Conservation (phyloP, 2,113 vertebrate species). For the Cyprinodon variegatus region DNA sequence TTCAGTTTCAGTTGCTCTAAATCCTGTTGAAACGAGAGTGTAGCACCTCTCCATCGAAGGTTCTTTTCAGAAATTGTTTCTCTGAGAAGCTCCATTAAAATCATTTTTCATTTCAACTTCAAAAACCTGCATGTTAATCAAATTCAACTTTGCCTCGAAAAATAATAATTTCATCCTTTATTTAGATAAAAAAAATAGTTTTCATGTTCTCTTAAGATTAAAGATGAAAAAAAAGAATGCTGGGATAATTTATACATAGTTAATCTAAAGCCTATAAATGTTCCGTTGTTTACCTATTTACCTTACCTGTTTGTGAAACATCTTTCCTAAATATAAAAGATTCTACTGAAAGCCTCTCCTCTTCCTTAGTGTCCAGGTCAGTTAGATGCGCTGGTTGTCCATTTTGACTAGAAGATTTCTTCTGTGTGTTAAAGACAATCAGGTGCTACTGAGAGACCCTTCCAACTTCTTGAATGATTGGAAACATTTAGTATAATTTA, state of each 20-base stretch:
- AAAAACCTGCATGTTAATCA: not conserved
- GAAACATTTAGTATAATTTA: slow-evolving; percentile 14
- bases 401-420: not conserved
- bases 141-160: not conserved
- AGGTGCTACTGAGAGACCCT: slow-evolving; percentile 6
- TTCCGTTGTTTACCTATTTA: too few species aligned
- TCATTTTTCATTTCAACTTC: not conserved
- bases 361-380: not conserved
- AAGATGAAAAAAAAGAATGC: not conserved
- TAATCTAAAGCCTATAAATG: not conserved
- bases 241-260: not conserved
- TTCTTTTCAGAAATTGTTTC: not conserved
- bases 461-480: slow-evolving; percentile 16
- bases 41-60: not conserved
- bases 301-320: too few species aligned
- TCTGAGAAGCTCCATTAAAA: not conserved
- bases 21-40: not conserved
- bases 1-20: not conserved
- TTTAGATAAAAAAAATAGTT: not conserved
- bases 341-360: not conserved
- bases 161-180: too few species aligned
- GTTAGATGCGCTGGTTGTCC: not conserved
- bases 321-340: not conserved
- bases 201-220: not conserved
- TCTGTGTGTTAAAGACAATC: slow-evolving; percentile 20